Conservation (phyloP, 2,888 invertebrate genomes). For the Melanchra persicariae region DNA sequence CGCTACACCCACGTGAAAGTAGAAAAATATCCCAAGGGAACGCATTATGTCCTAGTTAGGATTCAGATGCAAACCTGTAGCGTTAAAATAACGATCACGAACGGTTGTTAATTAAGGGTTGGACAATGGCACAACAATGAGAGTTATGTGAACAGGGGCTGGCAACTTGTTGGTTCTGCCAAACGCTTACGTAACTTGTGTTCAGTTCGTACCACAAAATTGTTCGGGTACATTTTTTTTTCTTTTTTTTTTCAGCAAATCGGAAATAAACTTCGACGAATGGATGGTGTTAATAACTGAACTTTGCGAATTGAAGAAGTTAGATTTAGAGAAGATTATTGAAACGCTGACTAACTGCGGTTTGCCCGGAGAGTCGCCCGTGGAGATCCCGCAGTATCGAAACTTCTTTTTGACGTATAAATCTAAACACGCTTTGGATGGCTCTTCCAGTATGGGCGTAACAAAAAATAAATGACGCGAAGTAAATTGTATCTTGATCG, state of each 20-base stretch:
- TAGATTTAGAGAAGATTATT: conserved; percentile 71
- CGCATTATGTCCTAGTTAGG: too few relatives aligned
- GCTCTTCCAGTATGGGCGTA: neutral
- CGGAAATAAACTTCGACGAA: conserved; percentile 78
- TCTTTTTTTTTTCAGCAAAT: conserved; percentile 76
- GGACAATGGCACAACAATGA: neutral
- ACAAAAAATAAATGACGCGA: neutral
- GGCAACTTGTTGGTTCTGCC: neutral
- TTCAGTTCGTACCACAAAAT: neutral
- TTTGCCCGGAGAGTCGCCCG: conserved; percentile 76
- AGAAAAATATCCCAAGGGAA: too few relatives aligned
- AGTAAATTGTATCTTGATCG: neutral
- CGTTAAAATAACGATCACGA: neutral
- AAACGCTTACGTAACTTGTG: neutral
- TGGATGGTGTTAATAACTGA: conserved; percentile 78
- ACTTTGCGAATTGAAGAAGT: conserved; percentile 72
- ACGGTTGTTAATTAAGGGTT: conserved; percentile 22
- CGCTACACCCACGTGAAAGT: too few relatives aligned
- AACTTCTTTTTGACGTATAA: conserved; percentile 79
- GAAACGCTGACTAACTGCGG: conserved; percentile 81
- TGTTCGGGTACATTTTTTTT: neutral
- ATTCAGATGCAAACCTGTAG: conserved; percentile 2
- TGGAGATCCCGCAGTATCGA: conserved; percentile 78
- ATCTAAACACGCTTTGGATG: conserved; percentile 62
- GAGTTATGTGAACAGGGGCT: neutral